Evolutionary conservation across 2,888 invertebrate genomes (phyloP), one percentile per base, ranked within the genome.

Genomic region (Amblyjoppa proteus): DNA sequence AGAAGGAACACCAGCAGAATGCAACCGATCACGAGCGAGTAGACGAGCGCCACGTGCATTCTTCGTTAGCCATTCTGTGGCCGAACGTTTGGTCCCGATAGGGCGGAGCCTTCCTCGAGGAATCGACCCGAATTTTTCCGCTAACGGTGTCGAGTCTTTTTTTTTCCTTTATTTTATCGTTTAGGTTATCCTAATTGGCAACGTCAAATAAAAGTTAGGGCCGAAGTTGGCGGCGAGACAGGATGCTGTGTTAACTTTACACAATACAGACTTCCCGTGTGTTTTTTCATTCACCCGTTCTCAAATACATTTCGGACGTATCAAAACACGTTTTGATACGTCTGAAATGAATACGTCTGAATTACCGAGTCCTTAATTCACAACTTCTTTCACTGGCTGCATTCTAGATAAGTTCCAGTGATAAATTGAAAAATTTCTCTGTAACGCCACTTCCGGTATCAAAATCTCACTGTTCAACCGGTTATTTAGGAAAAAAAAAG

Each of bases 31-130:
- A 89, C 84, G 66, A 89, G 84, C 51, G 82, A 80, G 81, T 89
- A 89, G 78, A 89, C 83, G 74, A 88, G 45, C n/a, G 87, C 87
- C 74, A 84, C 76, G 81, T 85, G 82, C 88, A 89, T 89, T 84
- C 84, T 85, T 11, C 70, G 68, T 71, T 56, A 41, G 85, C 85
- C 85, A 88, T 85, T 74, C 81, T 56, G 81, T 76, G 81, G 80
- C 45, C 13, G 58, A 49, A 34, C 69, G 58, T 51, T 34, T 56
- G 7, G 41, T 56, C 76, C 31, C 53, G 75, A 61, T 41, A 13
- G 49, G 69, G 38, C 34, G 3, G 58, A 49, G 25, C 41, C 41
- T 81, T 61, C 34, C 28, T 61, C 51, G 56, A n/a, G 6, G n/a
- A 25, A 7, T 51, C 45, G 20, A 74, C n/a, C n/a, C 61, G 13